Base-by-base conservation (phyloP, 2,113 vertebrate genomes). In the Urocitellus parryii region DNA sequence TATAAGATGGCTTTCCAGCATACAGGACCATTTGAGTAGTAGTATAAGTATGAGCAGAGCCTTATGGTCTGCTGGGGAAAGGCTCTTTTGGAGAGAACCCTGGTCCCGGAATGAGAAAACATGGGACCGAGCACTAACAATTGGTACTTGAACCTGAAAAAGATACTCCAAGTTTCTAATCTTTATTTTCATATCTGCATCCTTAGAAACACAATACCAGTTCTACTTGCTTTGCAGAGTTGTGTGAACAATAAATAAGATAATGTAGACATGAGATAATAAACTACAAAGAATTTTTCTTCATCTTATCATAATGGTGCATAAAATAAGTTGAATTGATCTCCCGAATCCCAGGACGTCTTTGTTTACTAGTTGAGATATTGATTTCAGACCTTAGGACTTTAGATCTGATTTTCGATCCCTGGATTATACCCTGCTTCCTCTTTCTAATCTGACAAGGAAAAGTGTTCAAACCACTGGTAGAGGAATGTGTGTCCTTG, bases 361-460 rank as follows among this genome's bases (percentile, higher is more conserved):
- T 84, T 96, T 88, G 78, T 76, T 85, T 29, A 65, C n/a, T 10
- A 7, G 80, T 20, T 88, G 80, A 73, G 76, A 83, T 83, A 85
- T 24, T 74, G 58, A 45, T 74, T 45, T 25, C 53, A 78, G 91
- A 94, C 72, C 91, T 97, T 92, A 61, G 95, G 74, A 93, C 89
- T 94, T 96, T 81, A 78, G 82, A 88, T 68, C 63, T 94, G 93
- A 58, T 67, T 72, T 87, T 78, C 39, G 72, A 25, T 45, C 53
- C 42, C 18, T 42, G 32, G 48, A 81, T 93, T 51, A 20, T 56
- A 32, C 76, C 45, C 18, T 68, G 48, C n/a, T 1, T 3, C 76
- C 78, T 84, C 80, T 88, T 96, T 89, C 83, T 90, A 90, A 96
- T 95, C 95, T 92, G 84, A 96, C 83, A 63, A 53, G 76, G 93